These are phyloP conservation scores for Tenthredo amoena DNA, from an alignment of 2,888 invertebrate genomes.

Conservation along the genomic window DNA sequence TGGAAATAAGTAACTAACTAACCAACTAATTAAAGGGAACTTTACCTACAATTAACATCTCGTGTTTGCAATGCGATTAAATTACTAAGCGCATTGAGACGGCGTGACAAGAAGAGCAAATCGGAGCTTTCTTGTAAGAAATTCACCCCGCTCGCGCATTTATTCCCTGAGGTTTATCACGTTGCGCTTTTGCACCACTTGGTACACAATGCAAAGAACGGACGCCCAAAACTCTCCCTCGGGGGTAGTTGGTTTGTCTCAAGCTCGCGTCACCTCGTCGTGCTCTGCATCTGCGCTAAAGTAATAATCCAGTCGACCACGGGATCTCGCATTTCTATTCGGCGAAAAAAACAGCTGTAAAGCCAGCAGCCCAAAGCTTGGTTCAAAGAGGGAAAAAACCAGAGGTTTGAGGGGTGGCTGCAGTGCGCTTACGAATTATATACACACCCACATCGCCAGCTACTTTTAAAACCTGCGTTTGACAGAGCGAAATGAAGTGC, in stretches of 20 bases:
- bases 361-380: background rate
- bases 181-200: background rate
- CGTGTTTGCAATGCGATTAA: constrained; percentile 7
- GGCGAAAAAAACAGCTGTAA: background rate
- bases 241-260: constrained; percentile 16
- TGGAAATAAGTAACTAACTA: background rate
- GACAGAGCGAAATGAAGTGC: constrained; percentile 52
- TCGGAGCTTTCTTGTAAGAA: background rate
- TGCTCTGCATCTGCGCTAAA: constrained; percentile 5
- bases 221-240: constrained; percentile 18
- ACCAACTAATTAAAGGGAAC: background rate
- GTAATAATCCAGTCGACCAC: constrained; percentile 18
- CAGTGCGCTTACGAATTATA: constrained; percentile 18
- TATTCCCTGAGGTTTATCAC: background rate
- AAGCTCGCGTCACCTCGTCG: background rate
- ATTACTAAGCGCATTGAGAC: constrained; percentile 26
- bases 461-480: constrained; percentile 50
- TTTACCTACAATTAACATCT: constrained; percentile 15
- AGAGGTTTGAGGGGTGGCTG: constrained; percentile 7
- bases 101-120: background rate
- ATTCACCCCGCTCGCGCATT: background rate
- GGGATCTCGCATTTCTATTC: constrained; percentile 6
- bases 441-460: constrained; percentile 4
- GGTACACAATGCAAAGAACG: background rate
- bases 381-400: background rate